Evolutionary conservation across 2,888 invertebrate species (phyloP).

Genomic region (Polyommatus iphigenia): DNA sequence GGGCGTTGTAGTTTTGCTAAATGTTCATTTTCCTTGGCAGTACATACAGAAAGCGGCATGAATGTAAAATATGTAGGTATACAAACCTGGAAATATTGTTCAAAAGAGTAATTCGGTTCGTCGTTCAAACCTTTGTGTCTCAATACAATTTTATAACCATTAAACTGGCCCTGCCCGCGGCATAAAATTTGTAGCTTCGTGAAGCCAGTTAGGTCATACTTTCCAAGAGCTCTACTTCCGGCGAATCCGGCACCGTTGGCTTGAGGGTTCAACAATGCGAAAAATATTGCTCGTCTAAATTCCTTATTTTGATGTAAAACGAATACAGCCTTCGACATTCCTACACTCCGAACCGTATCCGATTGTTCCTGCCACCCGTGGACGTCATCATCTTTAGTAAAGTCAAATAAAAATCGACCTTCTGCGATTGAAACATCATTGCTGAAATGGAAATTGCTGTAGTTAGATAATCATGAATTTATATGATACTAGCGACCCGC

Average conservation of each 20-base stretch:
- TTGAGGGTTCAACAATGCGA: conserved; percentile 83
- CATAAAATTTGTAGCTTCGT: conserved; percentile 75
- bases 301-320: conserved; percentile 80
- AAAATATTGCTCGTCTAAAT: conserved; percentile 82
- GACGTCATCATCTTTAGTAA: conserved; percentile 73
- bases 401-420: conserved; percentile 78
- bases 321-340: conserved; percentile 83
- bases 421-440: conserved; percentile 49
- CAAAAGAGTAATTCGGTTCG: conserved; percentile 81
- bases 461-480: background rate
- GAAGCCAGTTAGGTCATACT: conserved; percentile 73
- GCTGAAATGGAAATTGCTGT: conserved; percentile 38
- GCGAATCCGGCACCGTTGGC: conserved; percentile 85
- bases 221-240: conserved; percentile 75
- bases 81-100: conserved; percentile 79
- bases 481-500: no score
- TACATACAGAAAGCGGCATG: background rate
- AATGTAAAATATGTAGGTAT: conserved; percentile 33
- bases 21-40: no score
- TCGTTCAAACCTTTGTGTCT: conserved; percentile 79
- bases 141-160: conserved; percentile 81
- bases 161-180: conserved; percentile 80
- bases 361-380: conserved; percentile 82
- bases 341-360: conserved; percentile 82
- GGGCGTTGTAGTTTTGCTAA: no score